These are phyloP conservation scores for Halocynthia roretzi DNA, from an alignment of 23 tunicate genomes.

Conservation along the genomic window DNA sequence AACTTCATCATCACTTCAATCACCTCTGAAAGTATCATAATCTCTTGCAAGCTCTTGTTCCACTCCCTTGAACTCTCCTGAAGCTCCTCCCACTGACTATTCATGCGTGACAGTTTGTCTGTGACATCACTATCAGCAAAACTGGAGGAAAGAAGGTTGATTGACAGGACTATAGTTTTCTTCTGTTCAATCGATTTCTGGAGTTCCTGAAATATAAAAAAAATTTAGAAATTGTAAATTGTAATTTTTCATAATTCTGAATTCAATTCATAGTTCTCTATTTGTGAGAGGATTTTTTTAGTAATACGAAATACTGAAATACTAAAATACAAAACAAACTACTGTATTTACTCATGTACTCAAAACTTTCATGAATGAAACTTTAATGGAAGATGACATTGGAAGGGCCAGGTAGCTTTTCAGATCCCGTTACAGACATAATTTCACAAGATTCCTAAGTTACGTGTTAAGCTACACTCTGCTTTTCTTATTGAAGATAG, in stretches of 20 bases:
- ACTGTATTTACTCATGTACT: too few relatives aligned
- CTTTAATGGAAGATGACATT: too few relatives aligned
- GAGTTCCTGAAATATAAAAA: slow-evolving; percentile 12
- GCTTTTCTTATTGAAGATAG: not conserved
- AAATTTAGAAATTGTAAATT: not conserved
- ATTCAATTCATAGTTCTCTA: too few relatives aligned
- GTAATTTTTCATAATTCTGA: too few relatives aligned
- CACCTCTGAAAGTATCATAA: slow-evolving; percentile 40
- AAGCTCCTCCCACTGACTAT: slow-evolving; percentile 33
- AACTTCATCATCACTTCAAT: too few relatives aligned
- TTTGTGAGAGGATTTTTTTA: too few relatives aligned
- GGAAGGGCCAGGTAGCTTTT: too few relatives aligned
- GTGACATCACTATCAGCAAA: slow-evolving; percentile 2
- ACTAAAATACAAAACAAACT: too few relatives aligned
- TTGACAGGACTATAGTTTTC: slow-evolving; percentile 41
- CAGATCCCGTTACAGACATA: not conserved
- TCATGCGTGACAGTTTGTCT: slow-evolving; percentile 26
- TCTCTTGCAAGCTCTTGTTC: slow-evolving; percentile 29
- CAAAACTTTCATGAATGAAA: too few relatives aligned
- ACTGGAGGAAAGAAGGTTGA: slow-evolving; percentile 45
- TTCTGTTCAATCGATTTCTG: slow-evolving; percentile 50
- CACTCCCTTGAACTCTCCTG: slow-evolving; percentile 10
- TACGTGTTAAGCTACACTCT: not conserved
- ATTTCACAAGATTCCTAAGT: not conserved
- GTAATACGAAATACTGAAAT: too few relatives aligned